Evolutionary conservation across 2,888 invertebrate genomes (phyloP), one percentile per base, ranked within the genome.

Genomic region (Mimumesa dahlbomi): DNA sequence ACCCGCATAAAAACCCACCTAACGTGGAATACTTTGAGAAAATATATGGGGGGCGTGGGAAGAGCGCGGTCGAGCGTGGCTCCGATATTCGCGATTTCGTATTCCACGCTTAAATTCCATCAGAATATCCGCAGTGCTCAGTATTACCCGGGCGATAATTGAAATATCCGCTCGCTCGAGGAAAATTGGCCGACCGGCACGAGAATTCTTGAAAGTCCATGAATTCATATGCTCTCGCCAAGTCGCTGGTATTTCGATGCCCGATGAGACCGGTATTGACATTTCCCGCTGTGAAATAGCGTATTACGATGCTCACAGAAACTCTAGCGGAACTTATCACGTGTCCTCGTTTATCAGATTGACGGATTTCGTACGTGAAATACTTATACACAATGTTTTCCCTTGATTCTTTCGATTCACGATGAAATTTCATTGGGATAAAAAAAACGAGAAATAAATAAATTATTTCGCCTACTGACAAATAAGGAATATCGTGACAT

Each of bases 141-240:
- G 45, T 48, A 54, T 16, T 40, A 46, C 40, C 40, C 16, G 29
- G 29, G 45, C 22, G 58, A 64, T 57, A 68, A 52, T 65, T 65
- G 50, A 45, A 65, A 58, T 64, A 56, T 31, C 40, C 31, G 49
- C 16, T 25, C 18, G 31, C 7, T 46, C 21, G 45, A n/a, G 29
- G 19, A 38, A 45, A 52, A 65, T 58, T 45, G 34, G 13, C 38
- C 18, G 19, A n/a, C 2, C 38, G 25, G 18, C 22, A 45, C 18
- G 50, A 36, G 45, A 70, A 64, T 65, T 70, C 56, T 9, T 25
- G 22, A 52, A 48, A 52, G 11, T 49, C 13, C 31, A 52, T 45
- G 58, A 64, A 50, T 65, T 46, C 25, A 25, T 46, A 52, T 50
- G 63, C 16, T 25, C 49, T 34, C 25, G 34, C 22, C 45, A 19